These are phyloP conservation scores for Datnioides undecimradiatus DNA, from an alignment of 2,113 vertebrate genomes.

Conservation along the genomic window DNA sequence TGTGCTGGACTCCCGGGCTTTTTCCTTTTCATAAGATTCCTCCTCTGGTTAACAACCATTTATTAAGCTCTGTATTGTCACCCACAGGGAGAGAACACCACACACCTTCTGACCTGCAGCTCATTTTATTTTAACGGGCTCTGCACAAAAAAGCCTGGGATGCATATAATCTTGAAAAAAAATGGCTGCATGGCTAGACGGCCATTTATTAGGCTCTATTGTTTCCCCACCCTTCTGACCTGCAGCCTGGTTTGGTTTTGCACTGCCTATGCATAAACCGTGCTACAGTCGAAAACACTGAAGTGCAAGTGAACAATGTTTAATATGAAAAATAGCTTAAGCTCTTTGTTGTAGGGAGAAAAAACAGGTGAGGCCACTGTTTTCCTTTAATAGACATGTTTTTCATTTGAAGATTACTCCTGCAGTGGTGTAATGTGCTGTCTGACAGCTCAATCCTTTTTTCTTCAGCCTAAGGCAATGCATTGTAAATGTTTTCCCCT, in stretches of 20 bases:
- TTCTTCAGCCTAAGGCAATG: conserved; percentile 12
- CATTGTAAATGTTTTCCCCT: conserved; percentile 21
- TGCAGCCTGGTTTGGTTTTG: conserved; percentile 1
- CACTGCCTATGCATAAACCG: background rate
- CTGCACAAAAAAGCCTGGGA: conserved; percentile 7
- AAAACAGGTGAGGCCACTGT: conserved; percentile 5
- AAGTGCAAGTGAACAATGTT: background rate
- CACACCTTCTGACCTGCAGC: conserved; percentile 48
- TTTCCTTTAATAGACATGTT: conserved; percentile 30
- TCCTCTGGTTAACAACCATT: conserved; percentile 51
- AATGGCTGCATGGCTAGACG: background rate
- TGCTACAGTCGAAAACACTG: background rate
- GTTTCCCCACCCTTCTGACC: conserved; percentile 26
- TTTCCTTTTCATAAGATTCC: conserved; percentile 11
- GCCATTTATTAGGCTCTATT: conserved; percentile 32
- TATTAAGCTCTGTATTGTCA: conserved; percentile 29
- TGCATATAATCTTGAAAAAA: conserved; percentile 18
- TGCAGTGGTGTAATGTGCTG: conserved; percentile 26
- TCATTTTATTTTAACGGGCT: conserved; percentile 40
- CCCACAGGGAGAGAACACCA: conserved; percentile 17
- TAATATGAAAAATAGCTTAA: conserved; percentile 28
- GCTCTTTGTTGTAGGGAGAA: conserved; percentile 1
- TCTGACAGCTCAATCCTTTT: conserved; percentile 28
- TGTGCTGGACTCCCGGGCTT: conserved; percentile 1
- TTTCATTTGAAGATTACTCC: conserved; percentile 36